Evolutionary conservation across 1,140 invertebrate genomes (phyloP).

Genomic region (Caerostris darwini): DNA sequence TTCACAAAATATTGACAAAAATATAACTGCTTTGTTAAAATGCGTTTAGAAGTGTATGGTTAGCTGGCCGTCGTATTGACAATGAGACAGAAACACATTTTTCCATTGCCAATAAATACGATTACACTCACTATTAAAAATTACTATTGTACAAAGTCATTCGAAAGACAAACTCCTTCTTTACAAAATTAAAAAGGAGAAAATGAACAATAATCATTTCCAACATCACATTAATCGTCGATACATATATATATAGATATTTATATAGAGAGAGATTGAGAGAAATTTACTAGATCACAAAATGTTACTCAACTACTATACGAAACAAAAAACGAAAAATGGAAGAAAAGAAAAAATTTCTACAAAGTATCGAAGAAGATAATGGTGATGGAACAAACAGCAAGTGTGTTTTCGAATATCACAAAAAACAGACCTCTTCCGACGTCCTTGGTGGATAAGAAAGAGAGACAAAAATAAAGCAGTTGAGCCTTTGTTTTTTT

Average conservation of each 20-base stretch:
- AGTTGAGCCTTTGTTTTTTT: not conserved
- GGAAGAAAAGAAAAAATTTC: not conserved
- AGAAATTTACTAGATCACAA: not conserved
- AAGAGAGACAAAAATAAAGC: constrained; percentile 3
- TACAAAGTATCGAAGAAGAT: constrained; percentile 4
- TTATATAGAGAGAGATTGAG: not conserved
- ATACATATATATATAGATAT: not conserved
- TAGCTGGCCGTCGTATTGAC: not conserved
- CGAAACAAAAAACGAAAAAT: not conserved
- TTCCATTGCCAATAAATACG: not conserved
- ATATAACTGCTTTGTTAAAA: no score
- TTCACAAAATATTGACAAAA: no score
- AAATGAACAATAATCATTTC: not conserved
- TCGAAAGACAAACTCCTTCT: constrained; percentile 3
- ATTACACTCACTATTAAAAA: not conserved
- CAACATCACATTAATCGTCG: not conserved
- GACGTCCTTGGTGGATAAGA: not conserved
- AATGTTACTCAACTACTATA: not conserved
- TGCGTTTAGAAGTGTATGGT: no score
- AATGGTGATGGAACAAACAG: constrained; percentile 22
- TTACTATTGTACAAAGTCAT: not conserved
- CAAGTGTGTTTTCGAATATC: constrained; percentile 26
- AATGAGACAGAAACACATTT: not conserved
- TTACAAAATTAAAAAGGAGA: not conserved
- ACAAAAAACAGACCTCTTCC: constrained; percentile 29